Conservation (phyloP, 2,888 invertebrate species). For the Exephanes ischioxanthus region DNA sequence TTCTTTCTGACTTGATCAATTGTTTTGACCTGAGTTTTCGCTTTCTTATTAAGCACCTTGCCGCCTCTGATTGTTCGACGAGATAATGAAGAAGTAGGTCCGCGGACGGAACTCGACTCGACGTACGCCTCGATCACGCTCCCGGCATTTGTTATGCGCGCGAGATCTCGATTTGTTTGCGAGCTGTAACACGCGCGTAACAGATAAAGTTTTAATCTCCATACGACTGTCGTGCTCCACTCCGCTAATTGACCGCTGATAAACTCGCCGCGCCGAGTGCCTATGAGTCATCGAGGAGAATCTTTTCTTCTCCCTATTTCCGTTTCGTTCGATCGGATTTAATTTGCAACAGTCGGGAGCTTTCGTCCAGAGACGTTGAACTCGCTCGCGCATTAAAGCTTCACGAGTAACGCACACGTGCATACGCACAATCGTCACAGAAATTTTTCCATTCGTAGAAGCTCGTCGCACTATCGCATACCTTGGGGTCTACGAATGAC, state of each 20-base stretch:
- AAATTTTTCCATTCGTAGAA: conserved; percentile 14
- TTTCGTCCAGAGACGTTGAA: conserved; percentile 31
- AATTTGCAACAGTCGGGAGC: conserved; percentile 12
- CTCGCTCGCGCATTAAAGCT: conserved; percentile 6
- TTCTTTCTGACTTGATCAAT: not conserved
- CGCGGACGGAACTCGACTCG: too few relatives aligned
- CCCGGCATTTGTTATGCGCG: conserved; percentile 23
- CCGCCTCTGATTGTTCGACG: not conserved
- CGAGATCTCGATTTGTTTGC: conserved; percentile 57
- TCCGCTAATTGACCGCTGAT: conserved; percentile 45
- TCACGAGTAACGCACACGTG: not conserved
- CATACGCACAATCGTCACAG: not conserved
- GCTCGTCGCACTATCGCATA: conserved; percentile 2
- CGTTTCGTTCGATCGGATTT: conserved; percentile 9
- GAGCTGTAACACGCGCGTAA: conserved; percentile 53
- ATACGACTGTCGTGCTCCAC: conserved; percentile 22
- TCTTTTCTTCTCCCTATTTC: conserved; percentile 8
- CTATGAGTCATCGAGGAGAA: conserved; percentile 26
- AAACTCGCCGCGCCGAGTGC: conserved; percentile 19
- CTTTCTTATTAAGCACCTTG: conserved; percentile 17
- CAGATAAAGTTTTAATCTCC: conserved; percentile 66
- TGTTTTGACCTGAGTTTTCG: conserved; percentile 28
- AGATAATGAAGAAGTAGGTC: not conserved
- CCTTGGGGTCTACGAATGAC: conserved; percentile 1
- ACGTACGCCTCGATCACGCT: not conserved